Percentiles rank a stretch among this genome's conserved stretches.
Conservation (phyloP, 2,113 vertebrate genomes). For the Tachycineta bicolor region DNA sequence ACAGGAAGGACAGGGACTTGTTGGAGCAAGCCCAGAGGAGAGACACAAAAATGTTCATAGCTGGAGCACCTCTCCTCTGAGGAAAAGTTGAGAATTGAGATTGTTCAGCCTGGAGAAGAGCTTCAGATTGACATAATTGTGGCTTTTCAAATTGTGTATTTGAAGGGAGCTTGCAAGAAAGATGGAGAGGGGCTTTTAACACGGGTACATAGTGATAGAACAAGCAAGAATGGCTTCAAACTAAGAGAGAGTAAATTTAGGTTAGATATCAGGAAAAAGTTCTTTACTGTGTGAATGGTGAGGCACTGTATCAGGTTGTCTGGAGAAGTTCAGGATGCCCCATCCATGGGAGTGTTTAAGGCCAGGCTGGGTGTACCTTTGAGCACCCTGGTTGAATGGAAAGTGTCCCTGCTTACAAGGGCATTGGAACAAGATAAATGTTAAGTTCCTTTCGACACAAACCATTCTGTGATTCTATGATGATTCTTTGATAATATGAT, state of each 20-base stretch:
- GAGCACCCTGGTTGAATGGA: neutral
- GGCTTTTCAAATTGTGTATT: neutral
- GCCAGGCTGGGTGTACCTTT: neutral
- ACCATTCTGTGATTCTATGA: neutral
- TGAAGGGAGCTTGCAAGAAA: neutral
- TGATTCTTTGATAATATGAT: neutral
- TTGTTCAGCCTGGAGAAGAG: neutral
- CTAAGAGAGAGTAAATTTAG: neutral
- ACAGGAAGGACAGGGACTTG: neutral
- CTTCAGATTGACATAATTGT: neutral
- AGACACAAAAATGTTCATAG: fast-evolving
- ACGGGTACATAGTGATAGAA: neutral
- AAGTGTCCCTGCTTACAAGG: neutral
- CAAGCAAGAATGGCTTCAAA: neutral
- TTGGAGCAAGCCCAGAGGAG: fast-evolving
- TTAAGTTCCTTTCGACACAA: neutral
- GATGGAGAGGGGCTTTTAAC: neutral
- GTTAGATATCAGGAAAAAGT: neutral
- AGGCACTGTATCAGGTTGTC: neutral
- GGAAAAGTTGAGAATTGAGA: neutral
- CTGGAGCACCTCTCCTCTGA: fast-evolving
- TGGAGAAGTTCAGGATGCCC: neutral
- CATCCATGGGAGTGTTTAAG: neutral
- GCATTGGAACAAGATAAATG: neutral
- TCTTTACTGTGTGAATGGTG: neutral